Evolutionary conservation across 2,113 vertebrate genomes (phyloP), one percentile per base, ranked within the genome.

Genomic region (Misgurnus anguillicaudatus): DNA sequence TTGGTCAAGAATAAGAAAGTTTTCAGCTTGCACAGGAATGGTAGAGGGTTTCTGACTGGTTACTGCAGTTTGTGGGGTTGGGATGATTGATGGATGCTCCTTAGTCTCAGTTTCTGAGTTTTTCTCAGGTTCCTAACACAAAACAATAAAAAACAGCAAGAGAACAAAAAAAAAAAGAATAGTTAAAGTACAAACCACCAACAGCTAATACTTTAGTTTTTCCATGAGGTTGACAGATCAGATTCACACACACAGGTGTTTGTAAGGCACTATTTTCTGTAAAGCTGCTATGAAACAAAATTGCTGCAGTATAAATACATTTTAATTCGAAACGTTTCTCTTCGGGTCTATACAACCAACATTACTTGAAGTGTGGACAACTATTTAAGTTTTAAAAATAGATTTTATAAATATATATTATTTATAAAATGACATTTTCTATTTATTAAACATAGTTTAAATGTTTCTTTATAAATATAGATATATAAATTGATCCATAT

Each of bases 1-100:
- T 82, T 91, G 91, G 77, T 94, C 88, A 58, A 88, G 57, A 75
- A 88, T 79, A 24, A 87, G 86, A 14, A 92, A 87, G 0, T 91
- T 84, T 45, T 51, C 68, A 51, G 84, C 48, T 55, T 84, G 89
- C 0, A 75, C 14, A 9, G 39, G n/a, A 14, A 39, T 66, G 86
- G 89, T 36, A 14, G 60, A 63, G 9, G 67, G 55, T 21, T 75
- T 80, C 70, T 64, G 78, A 45, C 11, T 58, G 53, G 38, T 42
- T 61, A 71, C 41, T 41, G 9, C 57, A 69, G 19, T 51, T 41
- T 70, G 60, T 13, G 41, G 13, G 41, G 14, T 41, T 57, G 66
- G 58, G 47, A 51, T 41, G 8, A 42, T 17, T 41, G 60, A 16
- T 17, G 64, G 14, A 53, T 14, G 47, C 4, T 61, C 48, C 39